A percentile compares a stretch with the other conserved stretches of the same genome.
Evolutionary conservation across 2,797 vertebrate species (phyloP).

Genomic region (Malurus splendens): DNA sequence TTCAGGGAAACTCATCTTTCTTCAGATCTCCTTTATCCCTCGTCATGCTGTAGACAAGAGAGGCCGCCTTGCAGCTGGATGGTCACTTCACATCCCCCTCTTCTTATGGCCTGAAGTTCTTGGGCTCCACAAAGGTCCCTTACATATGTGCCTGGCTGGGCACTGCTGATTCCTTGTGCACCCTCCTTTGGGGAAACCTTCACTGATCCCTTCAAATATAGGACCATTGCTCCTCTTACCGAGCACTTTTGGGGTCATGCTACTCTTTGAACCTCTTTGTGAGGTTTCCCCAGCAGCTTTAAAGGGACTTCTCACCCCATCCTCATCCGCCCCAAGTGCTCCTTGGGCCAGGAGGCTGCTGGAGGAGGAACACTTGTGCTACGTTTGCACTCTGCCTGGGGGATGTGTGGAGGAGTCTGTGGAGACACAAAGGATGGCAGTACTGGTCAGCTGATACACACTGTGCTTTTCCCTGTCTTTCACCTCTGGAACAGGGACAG

Average conservation of each 20-base stretch:
- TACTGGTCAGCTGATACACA: neutral
- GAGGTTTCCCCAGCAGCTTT: neutral
- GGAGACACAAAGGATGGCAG: neutral
- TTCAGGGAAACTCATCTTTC: neutral
- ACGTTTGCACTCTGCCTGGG: neutral
- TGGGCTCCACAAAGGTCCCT: neutral
- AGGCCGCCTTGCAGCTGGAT: neutral
- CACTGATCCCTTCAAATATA: neutral
- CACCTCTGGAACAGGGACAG: neutral
- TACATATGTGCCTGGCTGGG: rapidly evolving
- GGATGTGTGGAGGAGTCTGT: rapidly evolving
- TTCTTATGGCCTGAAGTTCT: neutral
- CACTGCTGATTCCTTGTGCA: rapidly evolving
- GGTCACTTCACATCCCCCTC: neutral
- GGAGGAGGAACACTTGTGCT: neutral
- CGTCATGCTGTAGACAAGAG: neutral
- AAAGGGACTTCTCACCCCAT: neutral
- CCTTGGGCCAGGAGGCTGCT: neutral
- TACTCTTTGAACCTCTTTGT: neutral
- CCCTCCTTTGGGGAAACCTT: neutral
- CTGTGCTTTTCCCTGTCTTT: neutral
- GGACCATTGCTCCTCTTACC: neutral
- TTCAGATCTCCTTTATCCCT: neutral
- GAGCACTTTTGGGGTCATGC: neutral
- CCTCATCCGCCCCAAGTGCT: neutral